Percentiles rank a stretch among this genome's conserved stretches.
Conservation (phyloP, 2,797 vertebrate genomes). For the Gallinago nigripennis region DNA sequence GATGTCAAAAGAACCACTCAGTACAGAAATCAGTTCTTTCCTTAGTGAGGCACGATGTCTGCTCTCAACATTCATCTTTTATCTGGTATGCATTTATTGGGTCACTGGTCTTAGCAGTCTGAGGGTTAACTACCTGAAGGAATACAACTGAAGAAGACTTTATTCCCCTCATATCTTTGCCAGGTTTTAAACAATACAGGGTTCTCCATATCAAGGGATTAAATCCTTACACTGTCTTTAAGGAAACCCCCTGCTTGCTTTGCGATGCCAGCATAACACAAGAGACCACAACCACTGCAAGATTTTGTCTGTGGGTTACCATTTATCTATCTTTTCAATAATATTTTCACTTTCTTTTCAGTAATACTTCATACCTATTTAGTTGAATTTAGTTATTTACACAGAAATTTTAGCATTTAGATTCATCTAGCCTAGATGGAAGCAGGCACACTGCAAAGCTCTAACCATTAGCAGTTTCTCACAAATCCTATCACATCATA, state of each 20-base stretch:
- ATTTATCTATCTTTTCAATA: not conserved
- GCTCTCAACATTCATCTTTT: not conserved
- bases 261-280: not conserved
- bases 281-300: not conserved
- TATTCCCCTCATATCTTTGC: not conserved
- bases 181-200: not conserved
- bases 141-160: not conserved
- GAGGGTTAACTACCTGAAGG: not conserved
- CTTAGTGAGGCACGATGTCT: not conserved
- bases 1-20: not conserved
- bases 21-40: not conserved
- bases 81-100: not conserved
- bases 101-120: not conserved
- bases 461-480: not conserved
- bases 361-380: not conserved
- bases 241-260: not conserved
- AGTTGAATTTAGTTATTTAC: not conserved
- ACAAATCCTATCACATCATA: not conserved
- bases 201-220: not conserved
- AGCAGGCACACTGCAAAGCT: not conserved
- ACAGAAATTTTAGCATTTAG: not conserved
- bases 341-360: not conserved
- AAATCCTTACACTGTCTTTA: not conserved
- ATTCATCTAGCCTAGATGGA: not conserved
- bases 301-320: not conserved